These are phyloP conservation scores for Euphonia xanthogaster DNA, from an alignment of 2,797 vertebrate genomes.

Conservation along the genomic window DNA sequence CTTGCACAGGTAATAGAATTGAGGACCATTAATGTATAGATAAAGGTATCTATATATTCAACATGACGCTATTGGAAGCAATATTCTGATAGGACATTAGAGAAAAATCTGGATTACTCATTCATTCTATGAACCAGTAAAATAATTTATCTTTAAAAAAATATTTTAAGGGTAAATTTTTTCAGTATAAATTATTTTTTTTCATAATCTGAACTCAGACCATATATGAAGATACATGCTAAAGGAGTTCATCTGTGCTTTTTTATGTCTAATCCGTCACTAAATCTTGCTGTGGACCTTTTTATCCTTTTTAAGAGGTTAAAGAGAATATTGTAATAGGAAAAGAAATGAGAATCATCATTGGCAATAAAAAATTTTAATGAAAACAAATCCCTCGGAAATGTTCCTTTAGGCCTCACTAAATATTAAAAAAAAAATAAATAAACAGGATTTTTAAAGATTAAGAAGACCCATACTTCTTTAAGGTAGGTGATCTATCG, in stretches of 20 bases:
- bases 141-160: not conserved
- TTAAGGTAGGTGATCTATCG: not conserved
- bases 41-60: not conserved
- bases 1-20: not conserved
- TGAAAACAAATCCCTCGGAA: not conserved
- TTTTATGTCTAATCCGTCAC: not conserved
- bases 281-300: not conserved
- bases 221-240: not conserved
- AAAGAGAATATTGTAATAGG: not conserved
- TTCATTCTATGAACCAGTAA: not conserved
- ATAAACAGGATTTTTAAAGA: not conserved
- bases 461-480: not conserved
- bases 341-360: not conserved
- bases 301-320: not conserved
- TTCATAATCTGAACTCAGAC: not conserved
- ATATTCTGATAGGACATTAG: not conserved
- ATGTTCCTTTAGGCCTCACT: not conserved
- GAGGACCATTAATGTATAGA: not conserved
- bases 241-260: not conserved
- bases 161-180: not conserved
- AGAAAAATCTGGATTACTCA: not conserved
- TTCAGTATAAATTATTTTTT: not conserved
- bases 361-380: not conserved
- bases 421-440: not conserved
- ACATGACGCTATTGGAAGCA: not conserved